Conservation (phyloP, 2,797 vertebrate genomes). For the Lateolabrax maculatus region DNA sequence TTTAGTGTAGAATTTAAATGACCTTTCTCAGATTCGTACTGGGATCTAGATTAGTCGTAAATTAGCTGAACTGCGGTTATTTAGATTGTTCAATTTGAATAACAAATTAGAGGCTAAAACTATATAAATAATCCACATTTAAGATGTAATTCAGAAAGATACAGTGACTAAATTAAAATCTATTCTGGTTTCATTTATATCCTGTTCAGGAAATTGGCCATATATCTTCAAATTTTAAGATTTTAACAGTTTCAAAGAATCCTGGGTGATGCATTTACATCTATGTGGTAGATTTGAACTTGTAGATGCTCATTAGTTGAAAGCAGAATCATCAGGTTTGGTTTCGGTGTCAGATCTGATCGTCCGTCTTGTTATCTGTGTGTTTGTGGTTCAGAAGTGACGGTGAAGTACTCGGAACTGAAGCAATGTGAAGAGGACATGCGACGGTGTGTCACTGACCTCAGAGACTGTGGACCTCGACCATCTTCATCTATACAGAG, state of each 20-base stretch:
- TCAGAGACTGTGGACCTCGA: slow-evolving; percentile 29
- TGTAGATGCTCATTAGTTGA: neutral
- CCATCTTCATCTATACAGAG: slow-evolving; percentile 21
- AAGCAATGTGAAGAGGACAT: neutral
- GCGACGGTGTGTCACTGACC: slow-evolving; percentile 43
- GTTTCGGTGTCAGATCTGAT: neutral
- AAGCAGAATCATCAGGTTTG: neutral
- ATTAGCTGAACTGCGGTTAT: too few species aligned
- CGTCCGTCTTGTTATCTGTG: neutral
- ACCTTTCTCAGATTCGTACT: neutral
- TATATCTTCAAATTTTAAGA: too few species aligned
- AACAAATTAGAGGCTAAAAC: too few species aligned
- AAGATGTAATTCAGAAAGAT: too few species aligned
- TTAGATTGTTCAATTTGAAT: too few species aligned
- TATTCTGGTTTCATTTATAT: neutral
- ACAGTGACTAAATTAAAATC: neutral
- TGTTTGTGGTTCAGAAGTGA: slow-evolving; percentile 42
- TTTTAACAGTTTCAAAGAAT: too few species aligned
- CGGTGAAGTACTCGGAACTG: slow-evolving; percentile 33
- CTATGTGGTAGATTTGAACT: too few species aligned
- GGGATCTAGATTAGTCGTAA: too few species aligned
- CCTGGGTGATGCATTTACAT: neutral
- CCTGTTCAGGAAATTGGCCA: too few species aligned
- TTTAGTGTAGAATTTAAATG: neutral
- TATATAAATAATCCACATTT: too few species aligned